Conservation (phyloP, 2,113 vertebrate species). For the Pseudopipra pipra region DNA sequence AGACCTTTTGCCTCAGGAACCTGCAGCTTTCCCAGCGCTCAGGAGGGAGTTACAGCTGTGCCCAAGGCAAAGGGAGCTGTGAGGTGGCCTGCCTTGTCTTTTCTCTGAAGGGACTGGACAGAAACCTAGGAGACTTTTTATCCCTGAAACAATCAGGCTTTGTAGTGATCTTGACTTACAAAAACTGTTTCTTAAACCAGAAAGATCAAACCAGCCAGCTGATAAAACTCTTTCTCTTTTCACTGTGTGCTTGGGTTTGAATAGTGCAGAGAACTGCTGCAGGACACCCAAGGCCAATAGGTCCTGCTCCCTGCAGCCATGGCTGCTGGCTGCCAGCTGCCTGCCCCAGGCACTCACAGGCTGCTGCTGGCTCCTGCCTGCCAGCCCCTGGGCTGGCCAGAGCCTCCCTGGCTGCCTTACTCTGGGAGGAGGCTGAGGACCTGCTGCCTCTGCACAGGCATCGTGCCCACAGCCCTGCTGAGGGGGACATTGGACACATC, state of each 20-base stretch:
- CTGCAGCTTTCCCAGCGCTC: neutral
- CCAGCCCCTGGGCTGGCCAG: neutral
- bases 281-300: neutral
- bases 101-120: neutral
- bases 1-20: neutral
- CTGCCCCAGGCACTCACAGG: fast-evolving
- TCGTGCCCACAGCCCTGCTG: neutral
- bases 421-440: neutral
- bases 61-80: neutral
- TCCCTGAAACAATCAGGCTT: neutral
- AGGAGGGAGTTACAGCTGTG: fast-evolving
- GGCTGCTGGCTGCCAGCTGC: neutral
- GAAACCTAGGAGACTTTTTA: neutral
- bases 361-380: neutral
- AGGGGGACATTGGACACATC: neutral
- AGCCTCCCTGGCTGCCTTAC: neutral
- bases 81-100: neutral
- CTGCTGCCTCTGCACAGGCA: fast-evolving
- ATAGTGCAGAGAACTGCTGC: too few relatives aligned
- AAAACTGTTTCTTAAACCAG: neutral
- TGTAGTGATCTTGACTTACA: neutral
- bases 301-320: neutral
- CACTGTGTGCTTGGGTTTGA: neutral
- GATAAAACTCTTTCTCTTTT: neutral
- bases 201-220: neutral